Evolutionary conservation across 2,888 invertebrate species (phyloP).

Genomic region (Drosophila phalerata): DNA sequence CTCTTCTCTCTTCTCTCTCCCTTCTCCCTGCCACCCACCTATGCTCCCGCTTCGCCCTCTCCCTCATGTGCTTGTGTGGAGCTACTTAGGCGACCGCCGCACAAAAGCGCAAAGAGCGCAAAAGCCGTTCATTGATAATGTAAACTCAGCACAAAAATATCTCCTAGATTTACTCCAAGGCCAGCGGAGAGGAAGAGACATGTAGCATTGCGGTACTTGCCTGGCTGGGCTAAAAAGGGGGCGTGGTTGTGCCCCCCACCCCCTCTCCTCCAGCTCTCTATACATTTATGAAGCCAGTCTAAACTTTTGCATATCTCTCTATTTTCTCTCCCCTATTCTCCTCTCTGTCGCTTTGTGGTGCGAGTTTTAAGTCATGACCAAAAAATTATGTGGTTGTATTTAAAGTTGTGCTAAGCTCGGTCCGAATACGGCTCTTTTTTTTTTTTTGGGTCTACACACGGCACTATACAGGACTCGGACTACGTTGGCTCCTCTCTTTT

Average conservation of each 20-base stretch:
- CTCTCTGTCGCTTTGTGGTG: conserved; percentile 25
- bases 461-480: conserved; percentile 1
- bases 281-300: conserved; percentile 73
- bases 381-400: conserved; percentile 80
- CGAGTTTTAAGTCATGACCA: conserved; percentile 70
- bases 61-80: conserved; percentile 3
- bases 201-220: conserved; percentile 7
- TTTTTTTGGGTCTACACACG: conserved; percentile 16
- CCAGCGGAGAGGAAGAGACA: not conserved
- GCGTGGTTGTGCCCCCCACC: not conserved
- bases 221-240: not conserved
- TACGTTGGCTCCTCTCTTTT: not conserved
- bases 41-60: not conserved
- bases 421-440: conserved; percentile 32
- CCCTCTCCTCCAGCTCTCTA: conserved; percentile 3
- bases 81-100: conserved; percentile 73
- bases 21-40: not conserved
- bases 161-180: conserved; percentile 34
- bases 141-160: conserved; percentile 81
- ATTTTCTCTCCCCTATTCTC: not conserved
- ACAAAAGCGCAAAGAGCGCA: conserved; percentile 76
- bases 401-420: conserved; percentile 69
- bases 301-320: conserved; percentile 63
- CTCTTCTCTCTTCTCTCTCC: not conserved
- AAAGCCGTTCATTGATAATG: conserved; percentile 82